Percentiles rank a stretch among this genome's conserved stretches.
Evolutionary conservation across 23 tunicate species (phyloP).

Genomic region (Trididemnum miniatum): DNA sequence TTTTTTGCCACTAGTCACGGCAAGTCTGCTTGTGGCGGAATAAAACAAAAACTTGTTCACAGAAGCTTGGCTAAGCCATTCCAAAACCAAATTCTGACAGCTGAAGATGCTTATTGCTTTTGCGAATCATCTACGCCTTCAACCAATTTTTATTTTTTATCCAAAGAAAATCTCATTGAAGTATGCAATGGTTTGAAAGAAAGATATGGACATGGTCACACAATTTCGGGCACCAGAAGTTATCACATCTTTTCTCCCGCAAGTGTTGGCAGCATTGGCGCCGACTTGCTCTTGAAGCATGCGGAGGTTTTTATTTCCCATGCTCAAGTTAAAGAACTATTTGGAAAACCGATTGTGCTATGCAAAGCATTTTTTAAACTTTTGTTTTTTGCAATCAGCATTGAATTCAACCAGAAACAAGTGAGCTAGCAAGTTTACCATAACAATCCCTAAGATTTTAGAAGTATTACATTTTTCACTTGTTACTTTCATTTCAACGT

Average conservation of each 20-base stretch:
- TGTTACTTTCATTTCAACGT: no score
- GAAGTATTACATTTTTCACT: no score
- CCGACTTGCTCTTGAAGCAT: no score
- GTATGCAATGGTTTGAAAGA: not conserved
- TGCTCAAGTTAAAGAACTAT: no score
- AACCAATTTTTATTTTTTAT: not conserved
- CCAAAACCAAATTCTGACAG: constrained; percentile 33
- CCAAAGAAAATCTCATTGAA: constrained; percentile 1
- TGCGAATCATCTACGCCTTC: constrained; percentile 15
- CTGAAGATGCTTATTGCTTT: constrained; percentile 12
- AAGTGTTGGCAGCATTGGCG: constrained; percentile 8
- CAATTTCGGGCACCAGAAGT: constrained; percentile 37
- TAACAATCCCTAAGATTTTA: no score
- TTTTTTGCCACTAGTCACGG: constrained; percentile 31
- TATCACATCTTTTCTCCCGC: constrained; percentile 3
- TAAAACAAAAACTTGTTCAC: constrained; percentile 17
- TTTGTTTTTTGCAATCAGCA: no score
- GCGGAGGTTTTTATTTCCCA: no score
- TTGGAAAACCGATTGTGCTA: no score
- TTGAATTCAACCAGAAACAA: no score
- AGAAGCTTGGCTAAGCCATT: constrained; percentile 22
- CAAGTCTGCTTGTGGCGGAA: constrained; percentile 20
- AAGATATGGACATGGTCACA: constrained; percentile 7
- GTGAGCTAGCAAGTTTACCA: no score
- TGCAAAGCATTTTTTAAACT: no score